Base-by-base conservation (phyloP, 2,888 invertebrate genomes). In the Xanthostigma xanthostigma region DNA sequence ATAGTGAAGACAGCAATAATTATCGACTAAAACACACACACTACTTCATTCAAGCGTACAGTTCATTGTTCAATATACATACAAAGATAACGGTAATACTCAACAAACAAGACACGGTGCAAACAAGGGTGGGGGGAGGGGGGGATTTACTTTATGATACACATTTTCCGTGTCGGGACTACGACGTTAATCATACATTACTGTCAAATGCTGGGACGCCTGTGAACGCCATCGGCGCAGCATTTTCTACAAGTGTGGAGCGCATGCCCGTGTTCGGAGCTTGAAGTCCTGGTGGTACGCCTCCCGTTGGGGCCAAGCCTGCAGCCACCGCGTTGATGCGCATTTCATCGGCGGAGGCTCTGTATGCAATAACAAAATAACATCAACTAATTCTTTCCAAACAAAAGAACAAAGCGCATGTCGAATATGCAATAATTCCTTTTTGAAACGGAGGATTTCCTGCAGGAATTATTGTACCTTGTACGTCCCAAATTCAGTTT, bases 321-420 rank as follows among this genome's bases (percentile, higher is more conserved):
- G 63, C 64, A 39, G 74, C 76, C 54, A 81, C 81, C 62, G 81
- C 73, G 66, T 74, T 75, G 66, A 74, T 75, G 66, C 84, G 76
- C 89, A 89, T 89, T 60, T 87, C 85, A 55, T 82, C 83, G 56
- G 76, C 74, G 58, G 84, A 73, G 57, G 85, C 89, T 74, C 89
- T 89, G 67, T 46, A 66, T 65, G 57, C n/a, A 50, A 53, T 6
- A 27, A 27, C 6, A 27, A 27, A 27, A 49, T 49, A 41, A 46
- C n/a, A 40, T 13, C 13, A 45, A 47, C 37, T 42, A 48, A 48
- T 38, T 36, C 34, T 27, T 13, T 36, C n/a, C 36, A 43, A 41
- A 50, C 46, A 42, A 27, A 27, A 1, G 27, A 27, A 6, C 27
- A 27, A 27, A 27, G 27, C 27, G 33, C 27, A 48, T 36, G 11